A percentile compares a stretch with the other conserved stretches of the same genome.
phyloP scores from a whole-genome alignment of 2,888 invertebrate species.

The Nipponacmea schrenckii region DNA sequence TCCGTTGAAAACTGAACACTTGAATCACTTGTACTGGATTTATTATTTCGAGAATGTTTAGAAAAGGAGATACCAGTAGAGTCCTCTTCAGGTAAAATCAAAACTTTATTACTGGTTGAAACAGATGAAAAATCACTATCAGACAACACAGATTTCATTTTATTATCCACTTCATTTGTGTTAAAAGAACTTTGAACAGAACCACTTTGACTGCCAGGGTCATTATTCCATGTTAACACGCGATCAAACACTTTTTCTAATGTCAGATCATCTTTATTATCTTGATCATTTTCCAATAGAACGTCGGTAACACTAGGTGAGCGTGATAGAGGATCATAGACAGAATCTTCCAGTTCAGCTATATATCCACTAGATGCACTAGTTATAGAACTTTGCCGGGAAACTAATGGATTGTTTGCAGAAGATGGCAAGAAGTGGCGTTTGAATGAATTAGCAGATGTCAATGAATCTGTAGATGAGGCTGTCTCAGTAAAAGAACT shows the following conservation, averaged over 20 bases:
- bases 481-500: conserved; percentile 25
- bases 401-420: neutral
- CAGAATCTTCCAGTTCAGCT: conserved; percentile 12
- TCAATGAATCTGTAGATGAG: conserved; percentile 24
- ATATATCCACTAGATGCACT: conserved; percentile 27
- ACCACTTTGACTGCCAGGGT: neutral
- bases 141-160: neutral
- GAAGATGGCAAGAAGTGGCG: neutral
- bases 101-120: conserved; percentile 32
- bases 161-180: neutral
- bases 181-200: neutral
- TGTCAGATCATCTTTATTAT: neutral
- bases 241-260: conserved; percentile 26
- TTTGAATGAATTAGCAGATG: neutral
- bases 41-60: conserved; percentile 17
- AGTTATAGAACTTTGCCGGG: conserved; percentile 31
- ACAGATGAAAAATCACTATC: neutral
- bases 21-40: neutral
- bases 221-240: conserved; percentile 31
- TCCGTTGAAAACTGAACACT: neutral
- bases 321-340: conserved; percentile 3
- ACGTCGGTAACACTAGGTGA: neutral
- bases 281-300: neutral
- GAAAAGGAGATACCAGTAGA: conserved; percentile 47
- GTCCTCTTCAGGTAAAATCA: conserved; percentile 55